Percentiles rank a stretch among this genome's conserved stretches.
These are phyloP conservation scores for Gnathonemus echidnorhynchus DNA, from an alignment of 2,113 vertebrate species.

Conservation along the genomic window DNA sequence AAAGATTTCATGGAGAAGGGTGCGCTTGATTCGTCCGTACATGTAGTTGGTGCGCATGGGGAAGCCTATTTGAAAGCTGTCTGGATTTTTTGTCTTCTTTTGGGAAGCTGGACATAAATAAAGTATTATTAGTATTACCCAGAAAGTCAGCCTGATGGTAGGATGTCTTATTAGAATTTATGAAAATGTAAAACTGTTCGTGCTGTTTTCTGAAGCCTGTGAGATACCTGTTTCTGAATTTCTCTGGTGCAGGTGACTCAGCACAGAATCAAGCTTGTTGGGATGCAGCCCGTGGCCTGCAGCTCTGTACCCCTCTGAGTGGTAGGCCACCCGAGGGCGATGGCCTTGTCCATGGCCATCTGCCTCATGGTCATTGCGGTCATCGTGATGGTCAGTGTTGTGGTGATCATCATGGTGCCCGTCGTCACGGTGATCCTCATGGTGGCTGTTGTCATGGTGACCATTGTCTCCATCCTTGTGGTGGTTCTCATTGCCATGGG, in stretches of 20 bases:
- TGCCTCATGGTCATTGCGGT: conserved; percentile 15
- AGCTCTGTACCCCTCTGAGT: conserved; percentile 25
- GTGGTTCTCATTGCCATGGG: conserved; percentile 27
- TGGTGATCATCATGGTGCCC: background rate
- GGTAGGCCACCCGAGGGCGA: conserved; percentile 39
- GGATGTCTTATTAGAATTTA: background rate
- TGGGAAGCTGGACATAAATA: conserved; percentile 38
- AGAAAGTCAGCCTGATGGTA: background rate
- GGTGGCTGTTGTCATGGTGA: background rate
- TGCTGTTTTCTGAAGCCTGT: background rate
- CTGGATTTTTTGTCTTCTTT: conserved; percentile 39
- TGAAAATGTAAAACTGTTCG: background rate
- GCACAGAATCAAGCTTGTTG: conserved; percentile 56
- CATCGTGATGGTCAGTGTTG: conserved; percentile 20
- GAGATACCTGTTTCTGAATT: conserved; percentile 28
- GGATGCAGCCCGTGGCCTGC: conserved; percentile 32
- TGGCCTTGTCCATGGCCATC: conserved; percentile 32
- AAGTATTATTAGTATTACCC: background rate
- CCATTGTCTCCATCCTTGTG: conserved; percentile 26
- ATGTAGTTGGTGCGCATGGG: conserved; percentile 69
- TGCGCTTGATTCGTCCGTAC: conserved; percentile 59
- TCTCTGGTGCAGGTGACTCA: conserved; percentile 57
- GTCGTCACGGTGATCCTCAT: background rate
- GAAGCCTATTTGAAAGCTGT: conserved; percentile 64
- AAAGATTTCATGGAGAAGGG: conserved; percentile 63